A percentile compares a stretch with the other conserved stretches of the same genome.
Evolutionary conservation across 92 coral and sea anemone genomes (phyloP).

Genomic region (Zoanthus sansibaricus): DNA sequence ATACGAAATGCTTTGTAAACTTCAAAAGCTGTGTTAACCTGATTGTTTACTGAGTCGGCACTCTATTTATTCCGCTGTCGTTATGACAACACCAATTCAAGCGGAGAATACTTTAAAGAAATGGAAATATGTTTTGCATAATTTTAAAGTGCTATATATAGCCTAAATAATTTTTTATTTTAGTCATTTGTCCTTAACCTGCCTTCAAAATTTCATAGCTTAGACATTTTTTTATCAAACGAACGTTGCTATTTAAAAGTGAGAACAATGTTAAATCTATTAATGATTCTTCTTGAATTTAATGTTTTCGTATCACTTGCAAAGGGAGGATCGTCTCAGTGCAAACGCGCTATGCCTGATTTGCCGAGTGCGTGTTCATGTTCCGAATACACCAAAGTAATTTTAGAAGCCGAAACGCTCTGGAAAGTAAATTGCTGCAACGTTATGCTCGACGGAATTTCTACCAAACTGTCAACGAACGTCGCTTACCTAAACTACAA

Average conservation of each 20-base stretch:
- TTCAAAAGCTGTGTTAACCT: too few relatives aligned
- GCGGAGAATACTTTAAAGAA: background rate
- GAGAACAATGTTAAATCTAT: background rate
- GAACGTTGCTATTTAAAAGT: background rate
- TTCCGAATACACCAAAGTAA: background rate
- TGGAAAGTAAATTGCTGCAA: background rate
- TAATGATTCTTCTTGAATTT: background rate
- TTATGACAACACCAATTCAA: background rate
- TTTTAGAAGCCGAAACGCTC: background rate
- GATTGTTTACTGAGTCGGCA: too few relatives aligned
- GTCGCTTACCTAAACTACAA: slow-evolving; percentile 1
- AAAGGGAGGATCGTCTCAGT: background rate
- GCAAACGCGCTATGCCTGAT: background rate
- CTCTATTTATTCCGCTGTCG: background rate
- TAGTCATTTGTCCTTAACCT: background rate
- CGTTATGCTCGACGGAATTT: background rate
- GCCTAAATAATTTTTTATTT: background rate
- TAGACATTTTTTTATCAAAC: background rate
- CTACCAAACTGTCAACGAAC: background rate
- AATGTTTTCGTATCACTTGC: background rate
- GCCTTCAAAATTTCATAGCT: background rate
- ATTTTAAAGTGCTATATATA: too few relatives aligned
- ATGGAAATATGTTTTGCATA: background rate
- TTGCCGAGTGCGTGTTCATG: background rate
- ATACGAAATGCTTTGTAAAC: too few relatives aligned